Base-by-base conservation (phyloP, 1,140 invertebrate species). In the Drosophila subpulchrella region DNA sequence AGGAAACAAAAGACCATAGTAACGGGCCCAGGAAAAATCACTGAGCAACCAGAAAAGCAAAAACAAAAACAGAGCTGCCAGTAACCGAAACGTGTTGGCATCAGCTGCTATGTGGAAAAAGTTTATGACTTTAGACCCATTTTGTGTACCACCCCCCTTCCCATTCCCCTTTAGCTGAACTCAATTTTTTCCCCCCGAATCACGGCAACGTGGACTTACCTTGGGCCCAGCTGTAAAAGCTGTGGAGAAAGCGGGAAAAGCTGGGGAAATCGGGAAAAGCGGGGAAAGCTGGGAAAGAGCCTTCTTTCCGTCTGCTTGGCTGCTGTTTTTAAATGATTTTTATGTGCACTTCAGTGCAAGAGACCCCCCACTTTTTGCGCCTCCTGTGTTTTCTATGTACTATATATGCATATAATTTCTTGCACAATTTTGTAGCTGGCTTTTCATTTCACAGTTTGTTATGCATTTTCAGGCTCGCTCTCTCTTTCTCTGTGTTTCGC, bases 51-150 rank as follows among this genome's bases (percentile, higher is more conserved):
- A 85, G 47, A 58, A 68, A 47, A 60, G 57, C 56, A 58, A 24
- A 39, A 59, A 58, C 48, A 65, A 48, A 62, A 74, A 50, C 42
- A 73, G 54, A 60, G 59, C 12, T 36, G 17, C 30, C 65, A 58
- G 36, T 42, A 55, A 67, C 76, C 53, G 39, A 50, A 77, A 65
- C 77, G 73, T 73, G 71, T 75, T 88, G 83, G 82, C 83, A 86
- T 86, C 82, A 86, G 82, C 83, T 86, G 82, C 78, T 78, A 65
- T 86, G 79, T 76, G 83, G 79, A 76, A 86, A 86, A 86, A 88
- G 83, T 86, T 86, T 86, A 86, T 86, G 83, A 86, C 83, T 86
- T 86, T 86, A 86, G 83, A 86, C 83, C 83, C 83, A 86, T 86
- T 88, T 86, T 86, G 84, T 86, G 79, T 82, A 66, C 62, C 32